These are phyloP conservation scores for Myrmecophaga tridactyla DNA, from an alignment of 2,113 vertebrate species.

Conservation along the genomic window DNA sequence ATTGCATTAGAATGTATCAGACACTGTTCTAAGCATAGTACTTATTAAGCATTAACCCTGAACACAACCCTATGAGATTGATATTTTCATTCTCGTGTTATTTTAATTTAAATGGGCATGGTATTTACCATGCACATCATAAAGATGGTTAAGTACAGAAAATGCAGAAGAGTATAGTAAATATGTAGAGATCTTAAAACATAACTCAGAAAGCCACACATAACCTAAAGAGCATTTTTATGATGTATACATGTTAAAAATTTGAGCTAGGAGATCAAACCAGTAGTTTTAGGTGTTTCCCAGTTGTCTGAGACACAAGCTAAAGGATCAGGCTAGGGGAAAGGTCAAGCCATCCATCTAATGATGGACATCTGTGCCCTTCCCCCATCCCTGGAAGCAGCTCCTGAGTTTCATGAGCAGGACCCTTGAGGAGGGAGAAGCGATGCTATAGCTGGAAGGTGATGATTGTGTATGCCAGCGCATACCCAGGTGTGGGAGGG, in stretches of 20 bases:
- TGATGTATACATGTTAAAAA: not conserved
- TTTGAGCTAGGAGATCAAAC: not conserved
- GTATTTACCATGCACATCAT: not conserved
- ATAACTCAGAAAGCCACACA: not conserved
- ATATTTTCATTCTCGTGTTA: not conserved
- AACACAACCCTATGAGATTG: not conserved
- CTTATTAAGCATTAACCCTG: not conserved
- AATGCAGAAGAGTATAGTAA: not conserved
- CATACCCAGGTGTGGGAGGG: fast-evolving
- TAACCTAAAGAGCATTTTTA: not conserved
- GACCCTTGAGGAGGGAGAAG: not conserved
- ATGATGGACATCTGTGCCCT: not conserved
- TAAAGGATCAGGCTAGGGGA: not conserved
- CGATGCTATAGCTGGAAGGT: not conserved
- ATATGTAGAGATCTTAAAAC: not conserved
- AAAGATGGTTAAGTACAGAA: not conserved
- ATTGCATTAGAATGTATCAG: not conserved
- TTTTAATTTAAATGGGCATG: not conserved
- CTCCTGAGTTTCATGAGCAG: too few relatives aligned
- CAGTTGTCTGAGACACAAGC: not conserved
- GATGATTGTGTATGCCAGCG: not conserved
- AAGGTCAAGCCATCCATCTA: too few relatives aligned
- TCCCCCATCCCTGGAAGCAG: not conserved
- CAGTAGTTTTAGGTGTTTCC: not conserved
- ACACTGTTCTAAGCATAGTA: not conserved